These are phyloP conservation scores for Sitobion miscanthi DNA, from an alignment of 1,140 invertebrate genomes.

Conservation along the genomic window DNA sequence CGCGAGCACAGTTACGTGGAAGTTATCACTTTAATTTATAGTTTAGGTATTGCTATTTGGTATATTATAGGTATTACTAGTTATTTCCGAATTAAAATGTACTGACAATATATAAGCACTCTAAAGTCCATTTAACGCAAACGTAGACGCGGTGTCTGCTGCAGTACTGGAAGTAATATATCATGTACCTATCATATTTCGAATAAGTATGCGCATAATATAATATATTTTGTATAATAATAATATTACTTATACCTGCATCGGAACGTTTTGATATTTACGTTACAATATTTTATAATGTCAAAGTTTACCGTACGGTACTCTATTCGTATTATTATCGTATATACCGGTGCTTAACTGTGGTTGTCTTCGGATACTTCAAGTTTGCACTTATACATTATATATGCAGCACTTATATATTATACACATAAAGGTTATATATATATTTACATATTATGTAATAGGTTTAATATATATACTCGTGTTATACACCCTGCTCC, in stretches of 20 bases:
- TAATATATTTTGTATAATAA: neutral
- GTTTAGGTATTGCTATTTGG: neutral
- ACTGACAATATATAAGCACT: neutral
- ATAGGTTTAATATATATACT: neutral
- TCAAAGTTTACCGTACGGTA: neutral
- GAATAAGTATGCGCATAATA: neutral
- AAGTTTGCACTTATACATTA: too few relatives aligned
- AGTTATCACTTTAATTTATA: neutral
- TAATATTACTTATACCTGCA: neutral
- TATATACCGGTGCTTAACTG: neutral
- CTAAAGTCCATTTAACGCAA: neutral
- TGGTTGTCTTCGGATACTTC: neutral
- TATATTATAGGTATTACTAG: neutral
- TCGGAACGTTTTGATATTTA: neutral
- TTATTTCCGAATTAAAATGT: neutral
- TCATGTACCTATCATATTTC: neutral
- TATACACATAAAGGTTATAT: neutral
- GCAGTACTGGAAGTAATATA: neutral
- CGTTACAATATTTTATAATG: neutral
- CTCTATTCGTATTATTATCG: neutral
- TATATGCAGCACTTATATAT: neutral
- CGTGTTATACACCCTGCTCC: neutral
- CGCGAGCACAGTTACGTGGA: neutral
- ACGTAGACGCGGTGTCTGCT: neutral
- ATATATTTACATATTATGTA: too few relatives aligned